phyloP scores from a whole-genome alignment of 2,888 invertebrate genomes.

The Lasioglossum leucozonium region DNA sequence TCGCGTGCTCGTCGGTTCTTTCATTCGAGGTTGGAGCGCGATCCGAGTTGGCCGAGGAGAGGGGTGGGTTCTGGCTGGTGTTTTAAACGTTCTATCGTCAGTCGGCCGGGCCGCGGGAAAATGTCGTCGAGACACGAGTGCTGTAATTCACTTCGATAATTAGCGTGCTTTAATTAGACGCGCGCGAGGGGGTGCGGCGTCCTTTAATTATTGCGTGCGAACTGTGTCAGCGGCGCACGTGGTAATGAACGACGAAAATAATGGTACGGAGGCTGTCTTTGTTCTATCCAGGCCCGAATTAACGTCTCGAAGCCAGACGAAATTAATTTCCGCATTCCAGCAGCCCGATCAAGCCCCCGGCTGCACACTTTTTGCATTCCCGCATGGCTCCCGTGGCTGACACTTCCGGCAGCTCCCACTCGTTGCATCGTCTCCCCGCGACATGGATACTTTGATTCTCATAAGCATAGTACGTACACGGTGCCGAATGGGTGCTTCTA shows the following conservation, averaged over 20 bases:
- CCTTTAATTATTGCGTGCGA: slow-evolving; percentile 71
- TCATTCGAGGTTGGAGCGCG: neutral
- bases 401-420: neutral
- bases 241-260: slow-evolving; percentile 71
- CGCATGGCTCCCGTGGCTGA: neutral
- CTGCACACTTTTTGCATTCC: slow-evolving; percentile 17
- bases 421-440: neutral
- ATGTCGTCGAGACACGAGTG: slow-evolving; percentile 43
- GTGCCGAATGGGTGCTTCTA: neutral
- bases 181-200: slow-evolving; percentile 30
- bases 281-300: slow-evolving; percentile 39
- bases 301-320: slow-evolving; percentile 22
- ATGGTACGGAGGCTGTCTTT: slow-evolving; percentile 42
- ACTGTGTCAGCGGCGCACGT: slow-evolving; percentile 65
- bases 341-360: slow-evolving; percentile 1
- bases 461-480: neutral
- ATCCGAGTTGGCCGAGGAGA: neutral
- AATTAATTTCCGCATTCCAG: slow-evolving; percentile 43
- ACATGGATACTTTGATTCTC: neutral
- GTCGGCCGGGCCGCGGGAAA: slow-evolving; percentile 10
- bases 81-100: slow-evolving; percentile 30
- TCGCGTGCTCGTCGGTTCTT: neutral
- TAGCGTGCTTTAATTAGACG: slow-evolving; percentile 71
- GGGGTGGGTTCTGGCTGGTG: neutral
- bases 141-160: slow-evolving; percentile 71